A percentile compares a stretch with the other conserved stretches of the same genome.
These are phyloP conservation scores for Notamacropus eugenii DNA, from an alignment of 2,797 vertebrate species.

Conservation along the genomic window DNA sequence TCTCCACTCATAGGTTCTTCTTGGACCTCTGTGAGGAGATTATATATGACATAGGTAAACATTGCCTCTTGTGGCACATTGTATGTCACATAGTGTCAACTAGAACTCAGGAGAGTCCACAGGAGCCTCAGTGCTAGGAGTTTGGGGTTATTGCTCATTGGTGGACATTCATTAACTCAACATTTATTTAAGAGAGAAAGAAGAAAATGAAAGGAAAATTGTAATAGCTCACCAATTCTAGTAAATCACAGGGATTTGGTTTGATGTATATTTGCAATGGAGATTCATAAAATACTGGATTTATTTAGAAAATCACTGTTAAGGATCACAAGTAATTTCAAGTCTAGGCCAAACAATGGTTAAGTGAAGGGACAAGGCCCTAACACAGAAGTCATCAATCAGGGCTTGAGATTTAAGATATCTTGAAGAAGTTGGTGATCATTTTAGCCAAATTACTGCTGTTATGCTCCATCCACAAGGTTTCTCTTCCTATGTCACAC, in stretches of 20 bases:
- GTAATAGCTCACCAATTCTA: constrained; percentile 41
- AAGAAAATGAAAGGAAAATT: constrained; percentile 65
- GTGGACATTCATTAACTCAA: constrained; percentile 39
- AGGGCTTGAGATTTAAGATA: not conserved
- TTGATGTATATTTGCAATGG: constrained; percentile 47
- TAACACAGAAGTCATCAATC: not conserved
- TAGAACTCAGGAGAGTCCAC: constrained; percentile 64
- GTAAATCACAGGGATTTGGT: constrained; percentile 28
- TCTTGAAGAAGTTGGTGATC: not conserved
- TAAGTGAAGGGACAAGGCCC: constrained; percentile 8
- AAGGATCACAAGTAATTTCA: constrained; percentile 27
- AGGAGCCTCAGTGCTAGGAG: constrained; percentile 51
- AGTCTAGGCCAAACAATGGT: not conserved
- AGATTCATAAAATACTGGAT: constrained; percentile 44
- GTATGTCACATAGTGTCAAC: constrained; percentile 45
- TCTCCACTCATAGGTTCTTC: too few species aligned
- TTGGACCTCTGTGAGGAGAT: too few species aligned
- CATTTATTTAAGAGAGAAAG: constrained; percentile 52
- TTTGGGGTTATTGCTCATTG: constrained; percentile 52
- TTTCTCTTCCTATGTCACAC: not conserved
- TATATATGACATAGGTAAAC: too few species aligned
- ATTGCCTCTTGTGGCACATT: not conserved
- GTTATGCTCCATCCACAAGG: not conserved
- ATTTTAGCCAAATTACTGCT: not conserved
- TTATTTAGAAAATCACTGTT: constrained; percentile 44